A percentile compares a stretch with the other conserved stretches of the same genome.
Evolutionary conservation across 2,113 vertebrate species (phyloP).

Genomic region (Colius striatus): DNA sequence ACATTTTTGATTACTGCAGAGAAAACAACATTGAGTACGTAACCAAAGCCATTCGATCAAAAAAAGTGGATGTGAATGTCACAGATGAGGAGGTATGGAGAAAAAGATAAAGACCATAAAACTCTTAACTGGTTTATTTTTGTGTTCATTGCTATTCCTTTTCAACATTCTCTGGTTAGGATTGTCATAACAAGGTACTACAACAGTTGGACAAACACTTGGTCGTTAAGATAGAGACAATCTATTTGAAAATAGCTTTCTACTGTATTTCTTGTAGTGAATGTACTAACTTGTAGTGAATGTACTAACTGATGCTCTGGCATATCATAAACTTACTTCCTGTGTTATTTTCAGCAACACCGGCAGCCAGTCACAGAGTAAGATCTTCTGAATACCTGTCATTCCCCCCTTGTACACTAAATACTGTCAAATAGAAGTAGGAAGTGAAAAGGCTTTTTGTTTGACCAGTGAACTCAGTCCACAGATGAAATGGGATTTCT

Average conservation of each 20-base stretch:
- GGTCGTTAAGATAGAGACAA: background rate
- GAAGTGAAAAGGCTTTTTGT: background rate
- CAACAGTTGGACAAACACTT: background rate
- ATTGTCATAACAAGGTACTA: background rate
- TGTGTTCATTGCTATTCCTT: background rate
- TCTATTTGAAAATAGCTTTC: background rate
- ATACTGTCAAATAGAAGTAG: background rate
- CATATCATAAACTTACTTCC: background rate
- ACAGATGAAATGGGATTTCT: background rate
- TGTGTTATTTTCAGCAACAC: background rate
- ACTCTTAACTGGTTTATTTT: background rate
- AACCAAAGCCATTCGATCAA: constrained; percentile 87
- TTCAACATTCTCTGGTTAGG: background rate
- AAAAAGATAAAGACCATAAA: background rate
- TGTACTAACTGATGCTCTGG: background rate
- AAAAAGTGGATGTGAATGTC: constrained; percentile 89
- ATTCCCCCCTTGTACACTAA: background rate
- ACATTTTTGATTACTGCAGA: constrained; percentile 98
- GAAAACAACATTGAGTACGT: constrained; percentile 95
- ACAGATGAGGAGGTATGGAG: constrained; percentile 93
- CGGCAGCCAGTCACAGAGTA: background rate
- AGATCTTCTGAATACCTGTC: background rate
- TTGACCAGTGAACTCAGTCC: background rate
- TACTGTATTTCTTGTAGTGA: background rate
- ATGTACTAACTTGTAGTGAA: background rate